phyloP scores from a whole-genome alignment of 2,113 vertebrate species.

The Polypterus senegalus region DNA sequence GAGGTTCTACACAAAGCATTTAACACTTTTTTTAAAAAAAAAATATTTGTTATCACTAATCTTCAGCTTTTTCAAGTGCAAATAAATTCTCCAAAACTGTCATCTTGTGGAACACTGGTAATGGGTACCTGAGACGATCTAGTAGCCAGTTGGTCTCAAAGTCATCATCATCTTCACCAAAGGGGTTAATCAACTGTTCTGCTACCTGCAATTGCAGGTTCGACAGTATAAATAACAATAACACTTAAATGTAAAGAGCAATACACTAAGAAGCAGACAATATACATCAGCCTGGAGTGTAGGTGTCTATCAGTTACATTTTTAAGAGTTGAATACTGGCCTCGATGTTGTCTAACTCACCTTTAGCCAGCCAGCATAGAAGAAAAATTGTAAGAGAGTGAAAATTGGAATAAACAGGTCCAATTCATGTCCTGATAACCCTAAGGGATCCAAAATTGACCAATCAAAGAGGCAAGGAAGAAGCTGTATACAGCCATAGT shows the following conservation, averaged over 20 bases:
- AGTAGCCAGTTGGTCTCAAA: conserved; percentile 93
- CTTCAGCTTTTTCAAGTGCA: no score
- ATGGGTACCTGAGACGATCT: conserved; percentile 72
- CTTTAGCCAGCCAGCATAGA: conserved; percentile 94
- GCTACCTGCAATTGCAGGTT: conserved; percentile 58
- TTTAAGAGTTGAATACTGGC: background rate
- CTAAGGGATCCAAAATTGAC: conserved; percentile 82
- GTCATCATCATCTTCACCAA: conserved; percentile 91
- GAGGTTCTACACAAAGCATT: no score
- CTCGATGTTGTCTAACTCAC: conserved; percentile 32
- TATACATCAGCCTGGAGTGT: no score
- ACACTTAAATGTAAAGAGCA: no score
- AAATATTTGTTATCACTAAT: no score
- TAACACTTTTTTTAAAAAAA: no score
- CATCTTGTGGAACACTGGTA: background rate
- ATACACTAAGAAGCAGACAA: no score
- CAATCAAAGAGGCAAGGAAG: conserved; percentile 83
- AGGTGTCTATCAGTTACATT: background rate
- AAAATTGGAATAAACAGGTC: conserved; percentile 82
- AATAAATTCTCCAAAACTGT: no score
- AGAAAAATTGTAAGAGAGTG: conserved; percentile 85
- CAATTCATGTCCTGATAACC: conserved; percentile 77
- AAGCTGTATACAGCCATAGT: conserved; percentile 92
- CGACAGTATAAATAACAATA: background rate
- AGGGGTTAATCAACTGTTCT: conserved; percentile 91